Base-by-base conservation (phyloP, 2,888 invertebrate species). In the Agrilus biguttatus region DNA sequence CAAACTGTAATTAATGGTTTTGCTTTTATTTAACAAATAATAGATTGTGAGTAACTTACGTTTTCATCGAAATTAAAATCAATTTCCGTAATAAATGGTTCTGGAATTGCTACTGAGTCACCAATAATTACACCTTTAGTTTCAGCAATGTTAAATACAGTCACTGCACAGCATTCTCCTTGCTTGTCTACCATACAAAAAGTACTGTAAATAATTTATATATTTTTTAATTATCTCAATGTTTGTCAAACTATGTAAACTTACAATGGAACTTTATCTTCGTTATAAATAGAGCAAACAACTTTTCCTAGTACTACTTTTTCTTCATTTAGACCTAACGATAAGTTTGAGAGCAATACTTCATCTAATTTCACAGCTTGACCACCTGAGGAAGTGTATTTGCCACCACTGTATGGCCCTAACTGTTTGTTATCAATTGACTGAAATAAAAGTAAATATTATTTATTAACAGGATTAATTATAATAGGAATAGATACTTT, bases 121-220 rank as follows among this genome's bases (percentile, higher is more conserved):
- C 89, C 89, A 45, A 90, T 83, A 47, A 85, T 83, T 41, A 84
- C 80, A 36, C 89, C 89, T 59, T 78, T 78, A 0, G 85, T 85
- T 56, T 79, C 76, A 7, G 84, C 83, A 65, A 88, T 73, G 70
- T 91, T 90, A 67, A 87, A 91, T 37, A 90, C 78, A 1, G 83
- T 83, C 46, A 89, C 86, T 14, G 78, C 75, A 39, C 81, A 67
- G 58, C 86, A 85, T 2, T 70, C 69, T 65, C 77, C 75, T 43
- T 77, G 74, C 51, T 75, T 74, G 66, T 89, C 89, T 37, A 85
- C 74, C 58, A 89, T 65, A 55, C 85, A 88, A 66, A 88, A 87
- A 33, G 86, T 81, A 63, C 87, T 88, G 67, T 10, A 74, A 66
- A 49, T n/a, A 42, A 46, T 17, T 17, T 17, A 17, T 17, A 17